These are phyloP conservation scores for Drosophila triauraria DNA, from an alignment of 1,140 invertebrate species.

Conservation along the genomic window DNA sequence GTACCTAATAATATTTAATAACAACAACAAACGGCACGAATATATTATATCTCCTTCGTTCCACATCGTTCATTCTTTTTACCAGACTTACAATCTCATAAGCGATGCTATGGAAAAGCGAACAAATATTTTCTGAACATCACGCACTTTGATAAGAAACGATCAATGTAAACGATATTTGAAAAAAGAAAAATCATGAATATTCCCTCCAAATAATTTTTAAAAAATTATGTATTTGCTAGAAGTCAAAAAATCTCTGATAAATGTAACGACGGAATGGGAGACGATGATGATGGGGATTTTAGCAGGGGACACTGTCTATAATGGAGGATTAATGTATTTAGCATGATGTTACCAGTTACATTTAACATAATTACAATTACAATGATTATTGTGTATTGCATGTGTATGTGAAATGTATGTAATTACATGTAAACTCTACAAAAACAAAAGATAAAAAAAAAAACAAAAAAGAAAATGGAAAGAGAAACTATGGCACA, in stretches of 20 bases:
- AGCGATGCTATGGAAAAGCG: slow-evolving; percentile 34
- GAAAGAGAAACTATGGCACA: slow-evolving; percentile 65
- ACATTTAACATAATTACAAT: slow-evolving; percentile 76
- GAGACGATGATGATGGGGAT: slow-evolving; percentile 19
- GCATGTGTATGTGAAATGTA: slow-evolving; percentile 80
- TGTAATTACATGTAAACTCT: slow-evolving; percentile 72
- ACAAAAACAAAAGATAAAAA: slow-evolving; percentile 27
- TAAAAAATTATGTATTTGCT: slow-evolving; percentile 80
- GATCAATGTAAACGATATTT: slow-evolving; percentile 69
- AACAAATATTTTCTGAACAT: slow-evolving; percentile 50
- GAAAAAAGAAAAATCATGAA: slow-evolving; percentile 74
- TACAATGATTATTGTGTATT: slow-evolving; percentile 80
- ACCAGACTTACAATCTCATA: slow-evolving; percentile 42
- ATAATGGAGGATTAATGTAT: slow-evolving; percentile 63
- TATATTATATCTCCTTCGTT: slow-evolving; percentile 28
- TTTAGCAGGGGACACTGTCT: slow-evolving; percentile 48
- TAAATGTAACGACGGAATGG: slow-evolving; percentile 43
- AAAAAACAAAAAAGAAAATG: slow-evolving; percentile 30
- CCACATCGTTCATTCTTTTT: slow-evolving; percentile 32
- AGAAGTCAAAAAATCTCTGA: slow-evolving; percentile 74
- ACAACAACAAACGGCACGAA: slow-evolving; percentile 34
- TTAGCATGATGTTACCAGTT: slow-evolving; percentile 81
- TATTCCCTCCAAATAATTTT: slow-evolving; percentile 85
- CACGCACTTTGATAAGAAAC: slow-evolving; percentile 60
- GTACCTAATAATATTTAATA: slow-evolving; percentile 54